Base-by-base conservation (phyloP, 2,888 invertebrate genomes). In the Gasteruption jaculator region DNA sequence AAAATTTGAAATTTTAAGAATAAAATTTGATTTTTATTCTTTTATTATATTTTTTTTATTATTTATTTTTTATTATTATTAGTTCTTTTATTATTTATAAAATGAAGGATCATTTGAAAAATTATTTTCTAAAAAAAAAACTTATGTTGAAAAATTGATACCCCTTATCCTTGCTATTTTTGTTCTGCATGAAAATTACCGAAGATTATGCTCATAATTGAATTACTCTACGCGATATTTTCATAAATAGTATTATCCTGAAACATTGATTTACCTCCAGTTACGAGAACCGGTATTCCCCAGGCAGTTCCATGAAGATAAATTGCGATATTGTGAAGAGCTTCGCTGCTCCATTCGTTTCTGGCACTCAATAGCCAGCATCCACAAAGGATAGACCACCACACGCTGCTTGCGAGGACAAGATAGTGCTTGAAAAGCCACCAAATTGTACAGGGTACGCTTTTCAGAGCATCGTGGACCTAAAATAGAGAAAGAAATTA, bases 291-390 rank as follows among this genome's bases (percentile, higher is more conserved):
- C 0, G 92, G 91, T 56, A 89, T 80, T 44, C 88, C 88, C 92
- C 93, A 94, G 2, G 91, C 86, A 1, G 83, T 80, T 2, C 88
- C 82, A 71, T 93, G 93, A 51, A 92, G 82, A 58, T 91, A 85
- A 12, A 87, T 84, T 0, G 91, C 85, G 19, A 90, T 85, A 34
- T 86, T 83, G 69, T 91, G 91, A 38, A 93, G 79, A 2, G 91
- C 91, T 71, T 93, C 93, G 43, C 90, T 89, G 18, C 91, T 90
- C 93, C 93, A 93, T 65, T 92, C 91, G 65, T 91, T 86, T 30
- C 89, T 87, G 0, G 92, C 91, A 4, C 91, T 88, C 34, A 93
- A 76, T 63, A 90, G 88, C 87, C 92, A 93, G 41, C 91, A 90
- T 34, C 91, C 79, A 46, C 90, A 86, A 37, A 93, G 81, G 55